A percentile compares a stretch with the other conserved stretches of the same genome.
phyloP scores from a whole-genome alignment of 2,888 invertebrate genomes.

The Trichogramma dendrolimi region DNA sequence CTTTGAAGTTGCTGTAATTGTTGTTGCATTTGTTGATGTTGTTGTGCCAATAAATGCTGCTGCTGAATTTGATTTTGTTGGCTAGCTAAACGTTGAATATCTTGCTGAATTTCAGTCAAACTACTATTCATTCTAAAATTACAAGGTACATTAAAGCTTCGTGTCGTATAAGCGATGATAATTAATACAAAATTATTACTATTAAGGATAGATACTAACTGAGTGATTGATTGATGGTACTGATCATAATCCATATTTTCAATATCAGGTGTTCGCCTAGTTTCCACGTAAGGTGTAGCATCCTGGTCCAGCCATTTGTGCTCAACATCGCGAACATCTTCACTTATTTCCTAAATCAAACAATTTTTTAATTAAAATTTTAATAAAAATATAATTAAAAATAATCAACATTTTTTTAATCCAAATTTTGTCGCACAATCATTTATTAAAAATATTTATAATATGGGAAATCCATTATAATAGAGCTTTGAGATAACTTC shows the following conservation, averaged over 20 bases:
- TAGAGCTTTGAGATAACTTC: no score
- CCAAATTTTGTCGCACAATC: neutral
- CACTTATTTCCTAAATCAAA: constrained; percentile 57
- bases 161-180: neutral
- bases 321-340: constrained; percentile 58
- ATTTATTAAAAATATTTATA: neutral
- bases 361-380: neutral
- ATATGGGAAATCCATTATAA: no score
- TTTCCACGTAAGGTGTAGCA: constrained; percentile 59
- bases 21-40: constrained; percentile 58
- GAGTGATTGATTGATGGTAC: constrained; percentile 76
- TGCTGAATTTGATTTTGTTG: constrained; percentile 75
- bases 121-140: constrained; percentile 80
- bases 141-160: neutral
- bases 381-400: no score
- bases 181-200: neutral
- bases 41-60: constrained; percentile 59
- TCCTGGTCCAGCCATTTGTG: constrained; percentile 66
- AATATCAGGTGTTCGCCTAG: constrained; percentile 69
- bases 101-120: constrained; percentile 89
- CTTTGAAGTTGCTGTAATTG: constrained; percentile 58
- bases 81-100: constrained; percentile 83
- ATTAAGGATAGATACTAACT: constrained; percentile 59
- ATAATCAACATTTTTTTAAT: neutral
- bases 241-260: constrained; percentile 80